Conservation (phyloP, 2,888 invertebrate genomes). For the Blastobasis adustella region DNA sequence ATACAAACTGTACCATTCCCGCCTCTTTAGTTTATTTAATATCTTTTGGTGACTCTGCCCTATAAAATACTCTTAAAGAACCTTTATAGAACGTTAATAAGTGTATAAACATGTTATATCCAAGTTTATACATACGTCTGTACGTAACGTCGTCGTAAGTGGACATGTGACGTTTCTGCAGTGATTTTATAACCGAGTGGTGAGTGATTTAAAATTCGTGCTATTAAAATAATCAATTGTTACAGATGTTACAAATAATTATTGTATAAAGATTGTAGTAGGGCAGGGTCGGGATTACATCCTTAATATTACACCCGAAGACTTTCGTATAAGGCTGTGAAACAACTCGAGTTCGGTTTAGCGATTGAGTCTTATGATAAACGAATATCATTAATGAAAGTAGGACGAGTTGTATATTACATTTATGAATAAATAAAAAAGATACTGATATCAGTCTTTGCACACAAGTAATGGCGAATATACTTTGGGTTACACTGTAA, state of each 20-base stretch:
- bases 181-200: too few relatives aligned
- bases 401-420: slow-evolving; percentile 15
- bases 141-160: too few relatives aligned
- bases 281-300: slow-evolving; percentile 39
- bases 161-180: too few relatives aligned
- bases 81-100: too few relatives aligned
- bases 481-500: too few relatives aligned
- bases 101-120: too few relatives aligned
- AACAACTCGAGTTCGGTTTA: slow-evolving; percentile 59
- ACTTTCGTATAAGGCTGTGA: slow-evolving; percentile 67
- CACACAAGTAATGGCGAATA: neutral
- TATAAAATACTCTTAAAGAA: slow-evolving; percentile 6
- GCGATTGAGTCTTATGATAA: slow-evolving; percentile 28
- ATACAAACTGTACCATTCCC: slow-evolving; percentile 24
- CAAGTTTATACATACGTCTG: too few relatives aligned
- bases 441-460: slow-evolving; percentile 1
- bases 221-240: too few relatives aligned
- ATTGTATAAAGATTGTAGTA: slow-evolving; percentile 8
- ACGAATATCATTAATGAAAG: slow-evolving; percentile 24
- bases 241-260: too few relatives aligned
- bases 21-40: slow-evolving; percentile 41
- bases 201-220: too few relatives aligned
- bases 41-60: slow-evolving; percentile 41
- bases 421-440: neutral
- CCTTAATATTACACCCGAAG: slow-evolving; percentile 48